Conservation (phyloP, 2,888 invertebrate species). For the Enchytraeus crypticus region DNA sequence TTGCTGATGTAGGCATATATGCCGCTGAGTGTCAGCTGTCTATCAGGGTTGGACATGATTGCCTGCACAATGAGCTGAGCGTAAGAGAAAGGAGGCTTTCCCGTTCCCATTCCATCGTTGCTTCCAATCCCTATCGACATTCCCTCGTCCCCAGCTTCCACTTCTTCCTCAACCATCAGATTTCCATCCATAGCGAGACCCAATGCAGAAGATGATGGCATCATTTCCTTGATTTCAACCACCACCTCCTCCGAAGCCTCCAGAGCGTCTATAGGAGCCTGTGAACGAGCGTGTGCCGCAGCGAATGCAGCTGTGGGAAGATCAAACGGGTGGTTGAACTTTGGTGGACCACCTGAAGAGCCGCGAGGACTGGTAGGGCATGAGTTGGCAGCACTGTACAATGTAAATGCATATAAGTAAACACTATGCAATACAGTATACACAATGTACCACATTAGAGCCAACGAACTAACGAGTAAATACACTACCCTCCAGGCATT, state of each 20-base stretch:
- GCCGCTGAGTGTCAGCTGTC: constrained; percentile 89
- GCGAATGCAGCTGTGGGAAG: constrained; percentile 50
- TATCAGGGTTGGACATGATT: constrained; percentile 85
- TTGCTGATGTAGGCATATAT: constrained; percentile 98
- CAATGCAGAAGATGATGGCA: no score
- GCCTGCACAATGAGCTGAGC: constrained; percentile 97
- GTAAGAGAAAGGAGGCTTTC: constrained; percentile 83
- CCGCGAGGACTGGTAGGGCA: constrained; percentile 81
- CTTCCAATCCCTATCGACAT: no score
- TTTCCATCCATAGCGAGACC: no score
- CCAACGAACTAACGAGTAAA: no score
- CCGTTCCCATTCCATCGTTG: constrained; percentile 36
- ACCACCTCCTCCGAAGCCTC: no score
- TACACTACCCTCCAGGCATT: no score
- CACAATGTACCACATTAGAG: no score
- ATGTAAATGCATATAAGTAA: background rate
- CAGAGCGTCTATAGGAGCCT: background rate
- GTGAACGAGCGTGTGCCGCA: constrained; percentile 38
- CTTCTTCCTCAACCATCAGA: background rate
- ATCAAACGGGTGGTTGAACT: constrained; percentile 35
- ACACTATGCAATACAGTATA: background rate
- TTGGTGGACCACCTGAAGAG: constrained; percentile 33
- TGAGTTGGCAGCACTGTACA: constrained; percentile 81
- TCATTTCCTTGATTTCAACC: no score
- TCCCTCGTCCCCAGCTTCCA: background rate